Evolutionary conservation across 2,888 invertebrate genomes (phyloP).

Genomic region (Drosophila paranaensis): DNA sequence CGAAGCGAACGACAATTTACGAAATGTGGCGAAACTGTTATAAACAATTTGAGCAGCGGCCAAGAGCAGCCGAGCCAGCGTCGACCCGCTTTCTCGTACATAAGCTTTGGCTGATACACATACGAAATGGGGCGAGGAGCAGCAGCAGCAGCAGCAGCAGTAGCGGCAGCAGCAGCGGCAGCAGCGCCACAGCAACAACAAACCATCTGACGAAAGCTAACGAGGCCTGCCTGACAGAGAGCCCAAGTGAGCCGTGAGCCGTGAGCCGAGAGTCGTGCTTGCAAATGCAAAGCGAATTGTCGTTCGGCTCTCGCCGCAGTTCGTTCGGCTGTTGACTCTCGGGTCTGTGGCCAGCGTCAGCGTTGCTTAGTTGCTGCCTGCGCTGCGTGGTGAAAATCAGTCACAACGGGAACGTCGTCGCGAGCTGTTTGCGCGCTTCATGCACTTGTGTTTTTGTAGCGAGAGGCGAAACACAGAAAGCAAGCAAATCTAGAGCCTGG

Average conservation of each 20-base stretch:
- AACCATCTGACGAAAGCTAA: constrained; percentile 48
- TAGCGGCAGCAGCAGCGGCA: constrained; percentile 29
- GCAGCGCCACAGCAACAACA: constrained; percentile 29
- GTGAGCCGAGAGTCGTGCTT: not conserved
- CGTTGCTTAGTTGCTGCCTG: constrained; percentile 51
- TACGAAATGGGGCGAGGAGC: constrained; percentile 60
- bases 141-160: constrained; percentile 18
- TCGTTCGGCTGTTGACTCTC: not conserved
- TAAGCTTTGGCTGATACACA: constrained; percentile 50
- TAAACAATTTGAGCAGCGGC: constrained; percentile 63
- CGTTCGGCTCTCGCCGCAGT: constrained; percentile 9
- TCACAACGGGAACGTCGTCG: constrained; percentile 85
- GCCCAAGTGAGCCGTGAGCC: not conserved
- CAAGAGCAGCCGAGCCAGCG: constrained; percentile 29
- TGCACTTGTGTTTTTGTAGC: constrained; percentile 69
- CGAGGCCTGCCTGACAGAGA: constrained; percentile 59
- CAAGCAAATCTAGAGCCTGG: constrained; percentile 34
- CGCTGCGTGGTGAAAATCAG: constrained; percentile 83
- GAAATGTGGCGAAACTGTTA: constrained; percentile 67
- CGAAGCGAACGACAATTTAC: constrained; percentile 65
- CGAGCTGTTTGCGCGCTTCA: constrained; percentile 83
- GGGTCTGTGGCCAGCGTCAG: constrained; percentile 17
- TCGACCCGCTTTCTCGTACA: constrained; percentile 39
- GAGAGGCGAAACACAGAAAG: constrained; percentile 58
- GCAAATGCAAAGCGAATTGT: constrained; percentile 17